phyloP scores from a whole-genome alignment of 2,113 vertebrate species.

The Chamaea fasciata region DNA sequence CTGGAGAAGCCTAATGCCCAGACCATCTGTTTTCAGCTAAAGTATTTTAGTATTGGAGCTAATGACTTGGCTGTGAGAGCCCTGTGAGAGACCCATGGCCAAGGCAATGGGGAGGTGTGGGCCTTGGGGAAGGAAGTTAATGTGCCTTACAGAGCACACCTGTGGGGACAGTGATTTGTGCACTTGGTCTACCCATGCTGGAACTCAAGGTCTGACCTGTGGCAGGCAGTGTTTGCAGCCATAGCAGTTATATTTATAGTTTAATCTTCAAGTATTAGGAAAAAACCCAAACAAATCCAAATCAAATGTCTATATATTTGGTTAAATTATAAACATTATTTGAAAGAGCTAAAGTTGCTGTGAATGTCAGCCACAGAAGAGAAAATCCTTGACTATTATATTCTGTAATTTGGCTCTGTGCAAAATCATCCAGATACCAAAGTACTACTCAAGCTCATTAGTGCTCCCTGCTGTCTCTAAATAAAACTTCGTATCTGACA shows the following conservation, averaged over 20 bases:
- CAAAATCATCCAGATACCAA: neutral
- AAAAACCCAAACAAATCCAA: neutral
- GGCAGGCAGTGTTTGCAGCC: neutral
- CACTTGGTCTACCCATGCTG: neutral
- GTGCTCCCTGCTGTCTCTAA: neutral
- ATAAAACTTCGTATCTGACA: neutral
- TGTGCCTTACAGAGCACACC: neutral
- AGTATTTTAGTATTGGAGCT: neutral
- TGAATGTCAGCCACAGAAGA: neutral
- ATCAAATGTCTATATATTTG: neutral
- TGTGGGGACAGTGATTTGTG: too few relatives aligned
- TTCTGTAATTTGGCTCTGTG: neutral
- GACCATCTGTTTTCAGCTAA: neutral
- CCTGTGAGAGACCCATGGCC: rapidly evolving
- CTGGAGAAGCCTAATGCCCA: neutral
- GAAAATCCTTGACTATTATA: neutral
- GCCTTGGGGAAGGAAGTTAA: too few relatives aligned
- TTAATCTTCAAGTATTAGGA: neutral
- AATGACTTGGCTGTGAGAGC: neutral
- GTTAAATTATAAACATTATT: neutral
- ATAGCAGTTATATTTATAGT: neutral
- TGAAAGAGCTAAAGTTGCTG: neutral
- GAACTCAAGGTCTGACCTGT: neutral
- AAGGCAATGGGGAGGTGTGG: neutral
- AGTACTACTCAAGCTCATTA: neutral